Percentiles rank a stretch among this genome's conserved stretches.
These are phyloP conservation scores for Taenioides sp. DNA, from an alignment of 2,797 vertebrate genomes.

Conservation along the genomic window DNA sequence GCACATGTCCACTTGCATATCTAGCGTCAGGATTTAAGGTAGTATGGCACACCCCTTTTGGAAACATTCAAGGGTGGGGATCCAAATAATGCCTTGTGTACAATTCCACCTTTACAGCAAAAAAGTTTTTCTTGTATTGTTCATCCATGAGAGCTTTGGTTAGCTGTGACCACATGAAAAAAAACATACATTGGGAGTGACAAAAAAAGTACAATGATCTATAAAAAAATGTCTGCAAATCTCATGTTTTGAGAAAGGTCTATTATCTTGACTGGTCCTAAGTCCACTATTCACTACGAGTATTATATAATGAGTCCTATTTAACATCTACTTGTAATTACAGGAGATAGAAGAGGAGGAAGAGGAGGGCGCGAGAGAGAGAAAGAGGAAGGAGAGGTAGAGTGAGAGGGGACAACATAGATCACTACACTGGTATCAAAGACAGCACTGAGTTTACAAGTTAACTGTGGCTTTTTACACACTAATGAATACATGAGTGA, in stretches of 20 bases:
- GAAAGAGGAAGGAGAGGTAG: slow-evolving; percentile 72
- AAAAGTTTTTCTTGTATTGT: slow-evolving; percentile 78
- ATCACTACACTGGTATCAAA: slow-evolving; percentile 91
- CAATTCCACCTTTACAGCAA: slow-evolving; percentile 85
- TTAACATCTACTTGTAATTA: slow-evolving; percentile 93
- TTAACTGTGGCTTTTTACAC: slow-evolving; percentile 88
- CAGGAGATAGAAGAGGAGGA: slow-evolving; percentile 79
- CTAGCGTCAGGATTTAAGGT: slow-evolving; percentile 99
- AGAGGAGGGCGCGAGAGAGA: slow-evolving; percentile 50
- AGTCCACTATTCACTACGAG: slow-evolving; percentile 93
- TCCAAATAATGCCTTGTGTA: slow-evolving; percentile 88
- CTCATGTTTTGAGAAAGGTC: slow-evolving; percentile 90
- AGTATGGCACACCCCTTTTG: slow-evolving; percentile 97
- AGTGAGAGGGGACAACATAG: slow-evolving; percentile 71
- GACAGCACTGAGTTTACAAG: slow-evolving; percentile 92
- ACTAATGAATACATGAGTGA: slow-evolving; percentile 90
- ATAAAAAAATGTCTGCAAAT: slow-evolving; percentile 80
- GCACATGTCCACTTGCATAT: slow-evolving; percentile 93
- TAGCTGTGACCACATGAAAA: slow-evolving; percentile 96
- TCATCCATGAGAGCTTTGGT: slow-evolving; percentile 96
- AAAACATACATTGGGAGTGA: slow-evolving; percentile 59
- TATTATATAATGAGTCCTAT: slow-evolving; percentile 89
- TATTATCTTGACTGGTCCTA: slow-evolving; percentile 98
- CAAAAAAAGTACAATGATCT: slow-evolving; percentile 73
- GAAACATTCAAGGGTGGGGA: slow-evolving; percentile 88